These are phyloP conservation scores for Mamestra configurata DNA, from an alignment of 1,140 invertebrate species.

Conservation along the genomic window DNA sequence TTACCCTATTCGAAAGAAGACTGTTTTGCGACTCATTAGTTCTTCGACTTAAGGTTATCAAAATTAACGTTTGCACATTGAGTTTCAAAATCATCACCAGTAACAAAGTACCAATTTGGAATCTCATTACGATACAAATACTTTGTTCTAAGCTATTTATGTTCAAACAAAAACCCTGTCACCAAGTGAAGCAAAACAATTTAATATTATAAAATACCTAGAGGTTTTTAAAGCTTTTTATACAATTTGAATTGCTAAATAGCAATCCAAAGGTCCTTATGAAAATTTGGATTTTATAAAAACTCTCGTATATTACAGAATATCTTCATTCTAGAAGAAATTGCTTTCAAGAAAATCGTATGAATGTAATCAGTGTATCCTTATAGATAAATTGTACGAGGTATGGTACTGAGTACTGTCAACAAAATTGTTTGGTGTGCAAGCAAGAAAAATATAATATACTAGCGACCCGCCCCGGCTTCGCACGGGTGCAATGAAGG, in stretches of 20 bases:
- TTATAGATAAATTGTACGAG: slow-evolving; percentile 4
- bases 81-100: not conserved
- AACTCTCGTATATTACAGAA: slow-evolving; percentile 22
- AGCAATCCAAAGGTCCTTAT: not conserved
- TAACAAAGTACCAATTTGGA: not conserved
- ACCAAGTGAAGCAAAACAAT: slow-evolving; percentile 27
- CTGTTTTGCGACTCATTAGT: too few relatives aligned
- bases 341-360: slow-evolving; percentile 23
- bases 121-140: not conserved
- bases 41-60: too few relatives aligned
- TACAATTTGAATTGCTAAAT: slow-evolving; percentile 41
- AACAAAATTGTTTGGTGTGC: not conserved
- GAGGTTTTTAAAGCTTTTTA: slow-evolving; percentile 22
- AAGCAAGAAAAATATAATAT: too few relatives aligned
- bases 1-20: too few relatives aligned
- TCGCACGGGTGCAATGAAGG: too few relatives aligned
- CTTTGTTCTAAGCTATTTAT: not conserved
- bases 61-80: too few relatives aligned
- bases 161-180: not conserved
- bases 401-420: not conserved
- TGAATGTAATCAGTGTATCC: slow-evolving; percentile 25
- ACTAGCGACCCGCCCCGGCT: too few relatives aligned
- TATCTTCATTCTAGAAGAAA: slow-evolving; percentile 29
- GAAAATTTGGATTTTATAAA: slow-evolving; percentile 27
- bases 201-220: slow-evolving; percentile 2